Evolutionary conservation across 2,797 vertebrate species (phyloP).

Genomic region (Gambusia yucatana): DNA sequence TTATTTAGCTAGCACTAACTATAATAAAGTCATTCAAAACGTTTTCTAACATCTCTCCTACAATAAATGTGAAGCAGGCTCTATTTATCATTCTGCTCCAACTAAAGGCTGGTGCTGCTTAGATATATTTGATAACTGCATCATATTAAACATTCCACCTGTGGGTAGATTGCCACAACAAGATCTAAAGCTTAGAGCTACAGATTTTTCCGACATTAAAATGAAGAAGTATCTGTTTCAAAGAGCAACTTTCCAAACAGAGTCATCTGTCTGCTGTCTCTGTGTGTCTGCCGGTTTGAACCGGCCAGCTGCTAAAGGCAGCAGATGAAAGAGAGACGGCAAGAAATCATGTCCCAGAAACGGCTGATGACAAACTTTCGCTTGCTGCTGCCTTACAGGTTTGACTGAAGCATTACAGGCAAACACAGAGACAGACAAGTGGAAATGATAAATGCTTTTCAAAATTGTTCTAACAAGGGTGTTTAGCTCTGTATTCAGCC

Average conservation of each 20-base stretch:
- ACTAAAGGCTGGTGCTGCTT: background rate
- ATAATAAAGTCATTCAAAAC: slow-evolving; percentile 9
- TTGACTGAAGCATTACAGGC: background rate
- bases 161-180: background rate
- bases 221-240: slow-evolving; percentile 39
- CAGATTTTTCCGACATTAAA: background rate
- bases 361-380: slow-evolving; percentile 28
- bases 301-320: slow-evolving; percentile 53
- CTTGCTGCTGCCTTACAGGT: slow-evolving; percentile 26
- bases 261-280: slow-evolving; percentile 53
- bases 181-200: background rate
- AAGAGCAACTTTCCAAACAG: slow-evolving; percentile 59
- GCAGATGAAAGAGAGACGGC: slow-evolving; percentile 29
- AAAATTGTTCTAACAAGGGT: background rate
- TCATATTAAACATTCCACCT: background rate
- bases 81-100: background rate
- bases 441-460: background rate
- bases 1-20: slow-evolving; percentile 3
- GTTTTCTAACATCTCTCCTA: slow-evolving; percentile 1
- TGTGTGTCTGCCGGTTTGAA: slow-evolving; percentile 55
- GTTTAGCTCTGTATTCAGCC: background rate
- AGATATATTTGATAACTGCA: background rate
- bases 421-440: slow-evolving; percentile 12
- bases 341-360: slow-evolving; percentile 36
- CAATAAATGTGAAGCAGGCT: background rate